A percentile compares a stretch with the other conserved stretches of the same genome.
These are phyloP conservation scores for Machimus atricapillus DNA, from an alignment of 2,888 invertebrate genomes.

Conservation along the genomic window DNA sequence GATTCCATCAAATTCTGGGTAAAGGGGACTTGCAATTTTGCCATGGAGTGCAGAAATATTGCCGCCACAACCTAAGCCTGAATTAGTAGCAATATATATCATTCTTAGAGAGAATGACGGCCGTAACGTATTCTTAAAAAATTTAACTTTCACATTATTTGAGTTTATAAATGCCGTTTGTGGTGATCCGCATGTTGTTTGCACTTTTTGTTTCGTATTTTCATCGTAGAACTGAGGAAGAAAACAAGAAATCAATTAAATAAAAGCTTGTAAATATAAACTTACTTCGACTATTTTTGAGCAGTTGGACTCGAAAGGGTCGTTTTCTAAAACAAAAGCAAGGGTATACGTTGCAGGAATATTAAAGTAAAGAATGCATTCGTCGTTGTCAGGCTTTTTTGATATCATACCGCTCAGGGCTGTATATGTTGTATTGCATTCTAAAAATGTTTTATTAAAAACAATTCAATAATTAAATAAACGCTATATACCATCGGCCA, in stretches of 20 bases:
- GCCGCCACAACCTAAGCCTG: conserved; percentile 75
- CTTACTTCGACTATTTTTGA: background rate
- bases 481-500: conserved; percentile 61
- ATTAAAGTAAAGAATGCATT: conserved; percentile 72
- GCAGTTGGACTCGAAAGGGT: conserved; percentile 51
- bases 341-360: conserved; percentile 73
- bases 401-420: conserved; percentile 71
- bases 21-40: conserved; percentile 72
- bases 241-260: background rate
- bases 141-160: conserved; percentile 57
- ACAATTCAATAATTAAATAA: background rate
- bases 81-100: conserved; percentile 68
- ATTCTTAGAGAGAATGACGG: conserved; percentile 57
- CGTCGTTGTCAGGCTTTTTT: conserved; percentile 51
- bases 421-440: conserved; percentile 67
- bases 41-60: conserved; percentile 70
- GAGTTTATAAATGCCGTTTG: conserved; percentile 75
- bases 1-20: conserved; percentile 69
- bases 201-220: conserved; percentile 54
- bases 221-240: conserved; percentile 62
- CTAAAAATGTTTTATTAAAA: conserved; percentile 48
- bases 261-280: background rate
- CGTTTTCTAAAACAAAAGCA: conserved; percentile 69
- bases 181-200: conserved; percentile 65
- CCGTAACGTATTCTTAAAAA: background rate